Conservation (phyloP, 2,888 invertebrate species). For the Bombylius major region DNA sequence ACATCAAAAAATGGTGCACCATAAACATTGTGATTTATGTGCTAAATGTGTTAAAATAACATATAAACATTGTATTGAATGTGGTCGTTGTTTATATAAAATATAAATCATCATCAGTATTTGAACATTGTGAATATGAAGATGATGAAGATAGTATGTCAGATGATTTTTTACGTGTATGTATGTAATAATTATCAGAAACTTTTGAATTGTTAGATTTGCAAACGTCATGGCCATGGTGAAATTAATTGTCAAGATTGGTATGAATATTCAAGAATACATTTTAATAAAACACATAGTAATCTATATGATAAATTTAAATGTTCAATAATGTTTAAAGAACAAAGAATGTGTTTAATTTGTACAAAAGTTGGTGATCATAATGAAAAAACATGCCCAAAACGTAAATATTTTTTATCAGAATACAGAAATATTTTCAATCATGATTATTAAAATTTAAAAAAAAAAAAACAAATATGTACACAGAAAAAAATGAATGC, state of each 20-base stretch:
- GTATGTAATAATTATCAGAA: constrained; percentile 38
- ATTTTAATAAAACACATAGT: neutral
- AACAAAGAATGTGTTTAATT: neutral
- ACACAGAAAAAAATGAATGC: too few species aligned
- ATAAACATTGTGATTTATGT: constrained; percentile 50
- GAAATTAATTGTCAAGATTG: constrained; percentile 25
- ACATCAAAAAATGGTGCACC: constrained; percentile 61
- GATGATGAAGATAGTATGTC: constrained; percentile 7
- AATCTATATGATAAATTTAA: neutral
- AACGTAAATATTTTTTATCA: neutral
- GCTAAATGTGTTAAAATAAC: constrained; percentile 71
- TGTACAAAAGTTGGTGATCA: neutral
- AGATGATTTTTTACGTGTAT: constrained; percentile 39
- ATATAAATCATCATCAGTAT: too few species aligned
- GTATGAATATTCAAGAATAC: neutral
- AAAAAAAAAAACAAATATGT: too few species aligned
- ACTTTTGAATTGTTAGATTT: constrained; percentile 30
- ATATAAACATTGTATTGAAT: constrained; percentile 64
- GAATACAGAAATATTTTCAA: neutral
- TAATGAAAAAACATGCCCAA: constrained; percentile 2
- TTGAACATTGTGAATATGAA: too few species aligned
- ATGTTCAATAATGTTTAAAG: neutral
- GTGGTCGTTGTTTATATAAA: constrained; percentile 47
- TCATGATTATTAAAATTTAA: neutral
- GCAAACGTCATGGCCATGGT: constrained; percentile 27